These are phyloP conservation scores for Daboia siamensis DNA, from an alignment of 2,113 vertebrate species.

Conservation along the genomic window DNA sequence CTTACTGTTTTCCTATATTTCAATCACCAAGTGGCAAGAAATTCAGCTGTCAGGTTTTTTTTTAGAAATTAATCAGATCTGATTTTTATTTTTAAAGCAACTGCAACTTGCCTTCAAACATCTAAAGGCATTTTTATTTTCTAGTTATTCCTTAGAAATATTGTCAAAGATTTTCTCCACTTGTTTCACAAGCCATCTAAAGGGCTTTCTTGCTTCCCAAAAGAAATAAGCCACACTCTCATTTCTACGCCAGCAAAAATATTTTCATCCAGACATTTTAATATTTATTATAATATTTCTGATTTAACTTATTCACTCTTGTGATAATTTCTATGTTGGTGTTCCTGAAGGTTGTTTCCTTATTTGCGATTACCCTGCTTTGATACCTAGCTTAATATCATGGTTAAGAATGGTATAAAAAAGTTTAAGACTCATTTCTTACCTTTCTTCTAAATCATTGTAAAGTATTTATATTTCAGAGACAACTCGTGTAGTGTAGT, in stretches of 20 bases:
- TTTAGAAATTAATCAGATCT: neutral
- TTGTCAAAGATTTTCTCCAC: neutral
- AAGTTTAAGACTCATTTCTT: neutral
- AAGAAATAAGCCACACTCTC: neutral
- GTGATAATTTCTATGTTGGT: neutral
- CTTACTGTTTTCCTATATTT: neutral
- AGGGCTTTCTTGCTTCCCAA: neutral
- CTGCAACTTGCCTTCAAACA: neutral
- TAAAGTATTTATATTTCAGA: neutral
- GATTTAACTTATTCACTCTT: neutral
- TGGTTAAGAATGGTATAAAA: neutral
- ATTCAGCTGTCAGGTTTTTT: neutral
- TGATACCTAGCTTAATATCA: neutral
- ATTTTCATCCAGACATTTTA: neutral
- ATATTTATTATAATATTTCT: neutral
- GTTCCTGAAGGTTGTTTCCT: neutral
- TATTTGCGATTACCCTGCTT: neutral
- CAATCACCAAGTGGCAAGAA: neutral
- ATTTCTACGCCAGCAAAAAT: neutral
- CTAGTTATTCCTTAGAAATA: neutral
- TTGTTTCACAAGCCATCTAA: neutral
- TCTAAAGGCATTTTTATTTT: neutral
- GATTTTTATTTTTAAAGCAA: neutral
- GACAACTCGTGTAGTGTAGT: neutral
- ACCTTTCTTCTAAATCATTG: neutral